These are phyloP conservation scores for Trichechus manatus DNA, from an alignment of 2,113 vertebrate genomes.

Conservation along the genomic window DNA sequence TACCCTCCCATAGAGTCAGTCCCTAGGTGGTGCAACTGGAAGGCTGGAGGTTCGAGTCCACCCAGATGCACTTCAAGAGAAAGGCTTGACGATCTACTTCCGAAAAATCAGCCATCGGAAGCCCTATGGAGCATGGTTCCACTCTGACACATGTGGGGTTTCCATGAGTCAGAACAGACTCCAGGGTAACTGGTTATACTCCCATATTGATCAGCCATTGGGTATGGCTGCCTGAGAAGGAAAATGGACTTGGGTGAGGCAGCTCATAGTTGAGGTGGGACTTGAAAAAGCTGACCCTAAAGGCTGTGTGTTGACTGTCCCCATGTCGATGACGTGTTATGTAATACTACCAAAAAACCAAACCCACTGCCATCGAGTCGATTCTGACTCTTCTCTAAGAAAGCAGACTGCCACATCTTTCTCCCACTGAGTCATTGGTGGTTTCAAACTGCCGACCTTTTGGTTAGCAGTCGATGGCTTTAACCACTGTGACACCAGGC, in stretches of 20 bases:
- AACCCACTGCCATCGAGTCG: too few relatives aligned
- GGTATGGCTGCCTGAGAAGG: not conserved
- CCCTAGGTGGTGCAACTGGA: not conserved
- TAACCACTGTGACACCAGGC: too few relatives aligned
- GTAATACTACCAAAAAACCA: too few relatives aligned
- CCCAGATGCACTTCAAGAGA: not conserved
- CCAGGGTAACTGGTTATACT: not conserved
- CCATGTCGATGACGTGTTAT: too few relatives aligned
- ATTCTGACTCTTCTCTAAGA: too few relatives aligned
- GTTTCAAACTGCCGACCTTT: too few relatives aligned
- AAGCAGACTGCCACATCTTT: too few relatives aligned
- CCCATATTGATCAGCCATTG: not conserved
- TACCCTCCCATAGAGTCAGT: fast-evolving
- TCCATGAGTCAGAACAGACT: not conserved
- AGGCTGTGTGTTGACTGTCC: not conserved
- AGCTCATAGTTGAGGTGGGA: not conserved
- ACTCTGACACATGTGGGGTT: not conserved
- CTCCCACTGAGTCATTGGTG: too few relatives aligned
- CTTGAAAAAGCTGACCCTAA: too few relatives aligned
- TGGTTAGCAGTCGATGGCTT: too few relatives aligned
- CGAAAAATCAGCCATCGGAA: not conserved
- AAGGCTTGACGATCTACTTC: not conserved
- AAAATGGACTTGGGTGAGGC: not conserved
- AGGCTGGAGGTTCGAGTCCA: not conserved
- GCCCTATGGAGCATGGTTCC: not conserved